A percentile compares a stretch with the other conserved stretches of the same genome.
Evolutionary conservation across 1,140 invertebrate genomes (phyloP).

Genomic region (Lutraria rhynchaena): DNA sequence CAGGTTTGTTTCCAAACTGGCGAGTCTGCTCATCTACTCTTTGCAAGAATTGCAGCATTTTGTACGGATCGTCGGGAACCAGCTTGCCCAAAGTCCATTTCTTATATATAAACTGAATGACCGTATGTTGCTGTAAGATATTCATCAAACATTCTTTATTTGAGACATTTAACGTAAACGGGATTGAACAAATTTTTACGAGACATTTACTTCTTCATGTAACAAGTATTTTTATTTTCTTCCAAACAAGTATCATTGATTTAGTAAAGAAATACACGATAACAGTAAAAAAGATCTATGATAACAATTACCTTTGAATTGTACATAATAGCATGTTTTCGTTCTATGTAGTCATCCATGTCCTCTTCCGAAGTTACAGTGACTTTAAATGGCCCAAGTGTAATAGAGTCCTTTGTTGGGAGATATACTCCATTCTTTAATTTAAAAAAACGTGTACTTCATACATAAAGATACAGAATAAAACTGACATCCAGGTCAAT

Average conservation of each 20-base stretch:
- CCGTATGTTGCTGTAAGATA: neutral
- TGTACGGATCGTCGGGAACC: neutral
- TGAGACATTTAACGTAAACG: too few relatives aligned
- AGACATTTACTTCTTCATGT: too few relatives aligned
- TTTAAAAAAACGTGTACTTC: too few relatives aligned
- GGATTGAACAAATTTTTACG: too few relatives aligned
- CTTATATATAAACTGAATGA: conserved; percentile 2
- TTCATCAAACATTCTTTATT: too few relatives aligned
- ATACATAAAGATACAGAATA: too few relatives aligned
- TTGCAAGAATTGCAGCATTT: conserved; percentile 1
- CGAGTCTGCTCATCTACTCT: neutral
- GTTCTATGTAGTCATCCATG: neutral
- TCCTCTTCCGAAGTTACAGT: neutral
- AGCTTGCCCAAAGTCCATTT: neutral
- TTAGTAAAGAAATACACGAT: too few relatives aligned
- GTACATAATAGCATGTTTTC: neutral
- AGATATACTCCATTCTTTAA: neutral
- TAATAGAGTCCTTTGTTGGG: neutral
- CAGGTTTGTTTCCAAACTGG: neutral
- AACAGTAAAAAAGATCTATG: neutral
- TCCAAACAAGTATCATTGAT: too few relatives aligned
- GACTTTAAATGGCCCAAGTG: neutral
- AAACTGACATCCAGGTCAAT: too few relatives aligned
- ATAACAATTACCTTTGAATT: neutral
- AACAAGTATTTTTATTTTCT: too few relatives aligned